Percentiles rank a stretch among this genome's conserved stretches.
Evolutionary conservation across 2,797 vertebrate species (phyloP).

Genomic region (Galago senegalensis): DNA sequence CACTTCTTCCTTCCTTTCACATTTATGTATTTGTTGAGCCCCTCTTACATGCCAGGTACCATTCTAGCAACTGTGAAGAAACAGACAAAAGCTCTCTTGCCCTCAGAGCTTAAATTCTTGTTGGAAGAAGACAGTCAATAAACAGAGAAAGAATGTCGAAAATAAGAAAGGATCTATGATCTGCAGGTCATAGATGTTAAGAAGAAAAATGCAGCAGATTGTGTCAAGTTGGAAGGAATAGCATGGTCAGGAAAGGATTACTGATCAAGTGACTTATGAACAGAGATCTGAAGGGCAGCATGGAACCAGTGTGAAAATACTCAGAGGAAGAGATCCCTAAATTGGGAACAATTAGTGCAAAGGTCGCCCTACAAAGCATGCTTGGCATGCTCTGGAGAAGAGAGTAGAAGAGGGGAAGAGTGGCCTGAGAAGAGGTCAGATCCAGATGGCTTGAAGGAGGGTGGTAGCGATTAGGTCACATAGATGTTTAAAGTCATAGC

Average conservation of each 20-base stretch:
- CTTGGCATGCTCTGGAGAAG: background rate
- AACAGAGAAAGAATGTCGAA: background rate
- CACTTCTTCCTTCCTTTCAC: background rate
- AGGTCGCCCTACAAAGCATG: background rate
- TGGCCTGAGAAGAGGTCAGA: background rate
- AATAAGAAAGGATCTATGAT: background rate
- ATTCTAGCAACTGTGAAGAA: background rate
- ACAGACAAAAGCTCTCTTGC: background rate
- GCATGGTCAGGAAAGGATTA: background rate
- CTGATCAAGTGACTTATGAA: background rate
- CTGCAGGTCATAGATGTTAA: background rate
- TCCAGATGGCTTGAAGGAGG: background rate
- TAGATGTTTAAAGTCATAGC: background rate
- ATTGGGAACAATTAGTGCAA: background rate
- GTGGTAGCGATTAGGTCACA: background rate
- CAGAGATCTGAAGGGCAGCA: background rate
- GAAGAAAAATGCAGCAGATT: background rate
- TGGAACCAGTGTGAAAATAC: background rate
- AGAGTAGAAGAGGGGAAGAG: background rate
- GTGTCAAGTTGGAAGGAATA: background rate
- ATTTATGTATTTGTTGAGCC: conserved; percentile 6
- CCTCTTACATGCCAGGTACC: background rate
- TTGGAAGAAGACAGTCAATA: background rate
- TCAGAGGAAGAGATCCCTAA: background rate
- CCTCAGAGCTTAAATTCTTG: background rate